phyloP scores from a whole-genome alignment of 1,140 invertebrate genomes.

The Nylanderia fulva region DNA sequence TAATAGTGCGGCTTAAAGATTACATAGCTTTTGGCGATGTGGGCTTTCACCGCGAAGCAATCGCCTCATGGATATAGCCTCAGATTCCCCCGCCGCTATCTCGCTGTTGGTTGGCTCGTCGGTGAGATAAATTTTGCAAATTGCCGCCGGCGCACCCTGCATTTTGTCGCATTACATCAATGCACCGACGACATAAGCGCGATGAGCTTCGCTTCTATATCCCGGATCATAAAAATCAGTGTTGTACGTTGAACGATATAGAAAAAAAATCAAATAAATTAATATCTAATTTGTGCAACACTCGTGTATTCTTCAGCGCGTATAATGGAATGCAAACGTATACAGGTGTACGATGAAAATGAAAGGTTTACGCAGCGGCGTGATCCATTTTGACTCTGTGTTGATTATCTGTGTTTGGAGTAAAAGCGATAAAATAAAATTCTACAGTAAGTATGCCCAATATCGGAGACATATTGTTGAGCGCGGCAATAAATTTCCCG shows the following conservation, averaged over 20 bases:
- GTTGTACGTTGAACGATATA: not conserved
- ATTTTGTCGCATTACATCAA: slow-evolving; percentile 66
- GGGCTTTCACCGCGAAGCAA: slow-evolving; percentile 65
- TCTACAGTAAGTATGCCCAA: slow-evolving; percentile 30
- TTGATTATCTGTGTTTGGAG: slow-evolving; percentile 58
- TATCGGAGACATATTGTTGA: slow-evolving; percentile 36
- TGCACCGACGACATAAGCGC: not conserved
- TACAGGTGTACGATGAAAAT: slow-evolving; percentile 49
- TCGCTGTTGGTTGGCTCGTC: slow-evolving; percentile 48
- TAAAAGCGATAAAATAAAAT: slow-evolving; percentile 59
- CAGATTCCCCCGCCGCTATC: slow-evolving; percentile 52
- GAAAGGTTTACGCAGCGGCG: slow-evolving; percentile 31
- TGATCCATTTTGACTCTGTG: slow-evolving; percentile 44
- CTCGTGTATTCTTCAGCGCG: slow-evolving; percentile 8
- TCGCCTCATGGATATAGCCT: slow-evolving; percentile 59
- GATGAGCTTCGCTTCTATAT: slow-evolving; percentile 10
- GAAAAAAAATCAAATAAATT: slow-evolving; percentile 26
- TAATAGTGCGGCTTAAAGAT: slow-evolving; percentile 66
- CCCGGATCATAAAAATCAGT: too few relatives aligned
- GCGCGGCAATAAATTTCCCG: slow-evolving; percentile 36
- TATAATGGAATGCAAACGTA: slow-evolving; percentile 56
- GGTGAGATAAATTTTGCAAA: slow-evolving; percentile 73
- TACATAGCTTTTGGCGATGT: slow-evolving; percentile 66
- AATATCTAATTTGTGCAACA: not conserved
- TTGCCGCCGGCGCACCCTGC: slow-evolving; percentile 58